Evolutionary conservation across 1,140 invertebrate genomes (phyloP).

Genomic region (Wiebesia pumilae): DNA sequence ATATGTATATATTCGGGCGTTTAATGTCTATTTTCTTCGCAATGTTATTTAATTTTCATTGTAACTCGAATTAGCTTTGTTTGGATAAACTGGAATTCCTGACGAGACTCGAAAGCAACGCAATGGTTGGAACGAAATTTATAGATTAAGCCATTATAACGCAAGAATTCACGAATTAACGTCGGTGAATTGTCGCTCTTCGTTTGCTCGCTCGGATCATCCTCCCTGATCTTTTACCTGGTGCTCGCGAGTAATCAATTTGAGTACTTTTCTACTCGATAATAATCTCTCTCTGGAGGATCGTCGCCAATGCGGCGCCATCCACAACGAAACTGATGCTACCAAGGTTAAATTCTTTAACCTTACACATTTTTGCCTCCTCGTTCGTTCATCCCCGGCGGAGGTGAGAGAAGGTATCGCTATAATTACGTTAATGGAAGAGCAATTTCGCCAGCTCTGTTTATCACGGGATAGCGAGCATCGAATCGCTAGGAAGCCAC

Average conservation of each 20-base stretch:
- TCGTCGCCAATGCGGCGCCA: too few relatives aligned
- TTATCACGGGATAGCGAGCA: neutral
- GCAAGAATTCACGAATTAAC: neutral
- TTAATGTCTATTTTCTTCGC: neutral
- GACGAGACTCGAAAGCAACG: neutral
- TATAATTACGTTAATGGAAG: constrained; percentile 44
- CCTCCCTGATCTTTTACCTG: neutral
- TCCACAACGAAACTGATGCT: neutral
- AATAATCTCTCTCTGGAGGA: constrained; percentile 17
- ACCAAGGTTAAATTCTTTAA: neutral
- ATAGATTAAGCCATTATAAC: neutral
- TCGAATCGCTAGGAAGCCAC: neutral
- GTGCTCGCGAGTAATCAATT: constrained; percentile 1
- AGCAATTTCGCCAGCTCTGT: constrained; percentile 32
- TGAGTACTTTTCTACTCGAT: constrained; percentile 22
- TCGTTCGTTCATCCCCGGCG: neutral
- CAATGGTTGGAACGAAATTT: neutral
- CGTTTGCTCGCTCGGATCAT: neutral
- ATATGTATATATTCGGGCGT: neutral
- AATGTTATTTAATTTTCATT: neutral
- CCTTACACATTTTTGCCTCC: constrained; percentile 12
- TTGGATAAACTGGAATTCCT: neutral
- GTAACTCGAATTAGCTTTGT: neutral
- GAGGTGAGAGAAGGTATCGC: neutral
- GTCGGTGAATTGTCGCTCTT: neutral